Base-by-base conservation (phyloP, 2,113 vertebrate species). In the Xiphophorus maculatus region DNA sequence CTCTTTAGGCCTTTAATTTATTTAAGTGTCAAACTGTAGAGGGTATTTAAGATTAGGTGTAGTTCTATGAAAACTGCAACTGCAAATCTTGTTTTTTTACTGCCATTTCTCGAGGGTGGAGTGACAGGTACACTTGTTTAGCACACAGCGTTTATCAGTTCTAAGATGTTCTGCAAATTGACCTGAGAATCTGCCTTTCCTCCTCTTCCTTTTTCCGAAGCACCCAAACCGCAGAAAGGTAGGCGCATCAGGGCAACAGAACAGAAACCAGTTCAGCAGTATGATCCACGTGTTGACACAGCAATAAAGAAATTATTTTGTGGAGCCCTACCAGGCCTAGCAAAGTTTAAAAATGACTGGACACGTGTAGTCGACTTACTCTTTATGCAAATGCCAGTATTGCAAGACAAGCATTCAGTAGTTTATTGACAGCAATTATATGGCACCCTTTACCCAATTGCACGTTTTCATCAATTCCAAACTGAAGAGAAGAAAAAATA, bases 331-430 rank as follows among this genome's bases (percentile, higher is more conserved):
- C 92, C 93, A 93, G 91, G 94, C 88, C 91, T 93, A 93, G 93
- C 83, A 82, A 88, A 88, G 91, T 93, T 87, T 82, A 83, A 92
- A 37, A 92, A 89, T 84, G 93, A 93, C 92, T 93, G 93, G 93
- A 94, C 91, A 93, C 92, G 93, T 91, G 87, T 94, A 93, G 93
- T 93, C 80, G 91, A 94, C 93, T 88, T 93, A 93, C 94, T 91
- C 94, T 95, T 58, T 95, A 95, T 95, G 95, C 95, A 95, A 95
- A 94, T 94, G 94, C 93, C 93, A 93, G 94, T 94, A 94, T 94
- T 95, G 94, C 93, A 92, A 95, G 93, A 94, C 90, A 90, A 94
- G 93, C 89, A 90, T 93, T 94, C 93, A 93, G 93, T 95, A 94
- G 93, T 92, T 94, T 94, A 95, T 91, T 93, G 92, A 95, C 91